phyloP scores from a whole-genome alignment of 2,113 vertebrate genomes.

The Eonycteris spelaea region DNA sequence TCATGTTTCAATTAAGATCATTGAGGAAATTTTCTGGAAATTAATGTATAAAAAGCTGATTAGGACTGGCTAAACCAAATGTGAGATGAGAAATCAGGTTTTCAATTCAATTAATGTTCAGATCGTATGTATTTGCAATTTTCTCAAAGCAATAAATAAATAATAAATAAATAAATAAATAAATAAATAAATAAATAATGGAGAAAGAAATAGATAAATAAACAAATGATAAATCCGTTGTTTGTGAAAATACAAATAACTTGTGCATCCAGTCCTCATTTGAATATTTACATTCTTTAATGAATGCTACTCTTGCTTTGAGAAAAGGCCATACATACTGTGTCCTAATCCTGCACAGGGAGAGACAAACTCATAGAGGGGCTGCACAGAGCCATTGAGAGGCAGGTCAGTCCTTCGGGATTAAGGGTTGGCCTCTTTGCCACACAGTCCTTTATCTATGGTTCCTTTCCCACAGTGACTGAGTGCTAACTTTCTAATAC shows the following conservation, averaged over 20 bases:
- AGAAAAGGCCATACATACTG: neutral
- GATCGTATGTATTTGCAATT: neutral
- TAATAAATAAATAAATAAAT: too few species aligned
- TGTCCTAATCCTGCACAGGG: too few species aligned
- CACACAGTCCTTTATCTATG: rapidly evolving
- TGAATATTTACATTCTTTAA: neutral
- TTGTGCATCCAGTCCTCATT: neutral
- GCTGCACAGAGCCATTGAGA: neutral
- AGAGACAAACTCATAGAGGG: rapidly evolving
- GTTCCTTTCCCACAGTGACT: neutral
- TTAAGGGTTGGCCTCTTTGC: neutral
- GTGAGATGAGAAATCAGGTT: neutral
- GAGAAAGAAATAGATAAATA: neutral
- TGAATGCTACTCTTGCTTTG: neutral
- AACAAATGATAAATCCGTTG: too few species aligned
- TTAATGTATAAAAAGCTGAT: neutral
- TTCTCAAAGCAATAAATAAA: neutral
- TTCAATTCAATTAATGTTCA: neutral
- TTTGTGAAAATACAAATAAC: neutral
- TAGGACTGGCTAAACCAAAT: constrained; percentile 38
- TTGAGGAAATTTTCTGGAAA: constrained; percentile 52
- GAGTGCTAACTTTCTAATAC: neutral
- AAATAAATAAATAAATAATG: neutral
- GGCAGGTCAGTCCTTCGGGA: rapidly evolving
- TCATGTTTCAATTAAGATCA: constrained; percentile 23